Conservation (phyloP, 2,113 vertebrate species). For the Falcunculus frontatus region DNA sequence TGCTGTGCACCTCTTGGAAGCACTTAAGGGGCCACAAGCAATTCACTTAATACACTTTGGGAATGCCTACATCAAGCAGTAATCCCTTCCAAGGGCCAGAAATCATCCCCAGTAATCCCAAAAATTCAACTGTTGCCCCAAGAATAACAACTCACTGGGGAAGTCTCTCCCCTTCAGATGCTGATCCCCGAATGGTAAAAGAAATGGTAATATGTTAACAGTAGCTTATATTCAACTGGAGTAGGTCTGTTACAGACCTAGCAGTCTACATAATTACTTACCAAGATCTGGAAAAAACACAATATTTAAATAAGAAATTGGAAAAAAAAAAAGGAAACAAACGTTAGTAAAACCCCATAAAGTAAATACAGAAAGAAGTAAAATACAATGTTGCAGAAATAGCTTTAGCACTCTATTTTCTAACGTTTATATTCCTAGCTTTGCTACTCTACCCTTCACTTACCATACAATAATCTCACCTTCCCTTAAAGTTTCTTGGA, state of each 20-base stretch:
- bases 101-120: neutral
- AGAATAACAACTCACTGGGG: neutral
- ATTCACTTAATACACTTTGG: neutral
- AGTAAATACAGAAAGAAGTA: neutral
- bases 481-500: neutral
- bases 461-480: neutral
- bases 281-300: neutral
- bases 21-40: neutral
- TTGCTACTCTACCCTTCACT: neutral
- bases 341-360: neutral
- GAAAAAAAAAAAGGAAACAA: neutral
- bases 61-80: neutral
- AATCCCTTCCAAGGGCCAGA: neutral
- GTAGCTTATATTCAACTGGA: neutral
- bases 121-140: neutral
- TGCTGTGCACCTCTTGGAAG: neutral
- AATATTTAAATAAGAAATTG: neutral
- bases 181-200: neutral
- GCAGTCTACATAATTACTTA: neutral
- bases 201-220: neutral
- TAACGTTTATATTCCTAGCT: neutral
- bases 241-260: neutral
- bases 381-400: neutral
- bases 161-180: neutral
- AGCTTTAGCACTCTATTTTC: neutral